Percentiles rank a stretch among this genome's conserved stretches.
phyloP scores from a whole-genome alignment of 1,140 invertebrate species.

The Latrodectus geometricus region DNA sequence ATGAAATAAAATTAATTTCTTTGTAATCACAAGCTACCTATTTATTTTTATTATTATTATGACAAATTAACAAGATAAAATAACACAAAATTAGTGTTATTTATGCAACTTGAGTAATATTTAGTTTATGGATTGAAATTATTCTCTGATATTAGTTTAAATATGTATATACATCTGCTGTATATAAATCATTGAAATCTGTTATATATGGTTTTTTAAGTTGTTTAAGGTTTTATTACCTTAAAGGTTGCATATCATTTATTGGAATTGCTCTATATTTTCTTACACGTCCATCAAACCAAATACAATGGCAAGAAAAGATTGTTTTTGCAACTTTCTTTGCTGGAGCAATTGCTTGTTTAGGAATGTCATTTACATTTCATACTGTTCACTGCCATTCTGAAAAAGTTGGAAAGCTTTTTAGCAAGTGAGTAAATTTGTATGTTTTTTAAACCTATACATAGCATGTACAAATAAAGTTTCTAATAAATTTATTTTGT shows the following conservation, averaged over 20 bases:
- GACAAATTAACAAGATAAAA: no score
- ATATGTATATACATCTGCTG: no score
- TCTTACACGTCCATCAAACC: slow-evolving; percentile 77
- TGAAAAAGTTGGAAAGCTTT: slow-evolving; percentile 92
- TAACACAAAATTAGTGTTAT: no score
- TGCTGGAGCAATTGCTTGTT: slow-evolving; percentile 93
- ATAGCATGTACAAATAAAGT: background rate
- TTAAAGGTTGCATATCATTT: slow-evolving; percentile 72
- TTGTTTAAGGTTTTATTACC: background rate
- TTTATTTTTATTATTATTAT: no score
- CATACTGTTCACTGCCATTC: slow-evolving; percentile 99
- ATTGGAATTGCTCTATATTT: slow-evolving; percentile 86
- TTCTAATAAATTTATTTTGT: no score
- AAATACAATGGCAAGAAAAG: slow-evolving; percentile 77
- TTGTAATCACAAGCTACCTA: no score
- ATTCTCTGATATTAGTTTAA: no score
- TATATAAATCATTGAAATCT: no score
- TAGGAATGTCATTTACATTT: slow-evolving; percentile 90
- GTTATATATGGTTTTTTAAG: no score
- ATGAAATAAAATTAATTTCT: no score
- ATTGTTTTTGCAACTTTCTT: slow-evolving; percentile 94
- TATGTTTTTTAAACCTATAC: background rate
- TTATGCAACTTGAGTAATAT: no score
- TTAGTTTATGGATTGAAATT: no score
- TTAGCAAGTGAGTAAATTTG: slow-evolving; percentile 82